Evolutionary conservation across 2,888 invertebrate species (phyloP), one percentile per base, ranked within the genome.

Genomic region (Drosophila picticornis): DNA sequence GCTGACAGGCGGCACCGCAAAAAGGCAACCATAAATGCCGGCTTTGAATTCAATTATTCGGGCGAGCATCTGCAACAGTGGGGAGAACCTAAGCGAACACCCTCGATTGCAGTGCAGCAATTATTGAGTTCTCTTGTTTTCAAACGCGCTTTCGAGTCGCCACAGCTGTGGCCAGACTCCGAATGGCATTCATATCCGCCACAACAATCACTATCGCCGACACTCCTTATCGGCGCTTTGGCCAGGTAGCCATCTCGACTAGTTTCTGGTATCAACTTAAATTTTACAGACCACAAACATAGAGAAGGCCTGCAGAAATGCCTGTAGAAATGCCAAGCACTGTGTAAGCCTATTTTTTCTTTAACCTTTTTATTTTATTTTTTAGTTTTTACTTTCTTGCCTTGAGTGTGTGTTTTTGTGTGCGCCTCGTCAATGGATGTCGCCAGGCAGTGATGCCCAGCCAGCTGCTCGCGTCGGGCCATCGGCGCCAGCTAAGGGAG

Each of bases 11-110:
- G 32, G 48, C 67, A 27, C 16, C 51, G 36, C 58, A 51, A 48
- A 56, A 55, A 55, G 52, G 61, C 64, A 51, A 64, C 61, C 78
- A 69, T 65, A 77, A 74, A 65, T 61, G 73, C 57, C 70, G 71
- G 81, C 77, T 68, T 75, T 75, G 75, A 79, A 87, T 84, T 89
- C 90, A 88, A 82, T 89, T 89, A 83, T 77, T 53, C 62, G 2
- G 59, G 27, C 40, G 3, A 65, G 27, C 13, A 46, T 10, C 29
- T 25, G 22, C 38, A 11, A 25, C 50, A 31, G 34, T 36, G 43
- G 11, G 22, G 7, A 22, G 9, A 29, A 10, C 25, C 27, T 16
- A 6, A 25, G 9, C 16, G 10, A 22, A 38, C 63, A 81, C 61
- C 69, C 62, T 59, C 74, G 68, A 75, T 46, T 76, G 71, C 77